phyloP scores from a whole-genome alignment of 2,797 vertebrate genomes.

The Lepidocolaptes lacrymiger region DNA sequence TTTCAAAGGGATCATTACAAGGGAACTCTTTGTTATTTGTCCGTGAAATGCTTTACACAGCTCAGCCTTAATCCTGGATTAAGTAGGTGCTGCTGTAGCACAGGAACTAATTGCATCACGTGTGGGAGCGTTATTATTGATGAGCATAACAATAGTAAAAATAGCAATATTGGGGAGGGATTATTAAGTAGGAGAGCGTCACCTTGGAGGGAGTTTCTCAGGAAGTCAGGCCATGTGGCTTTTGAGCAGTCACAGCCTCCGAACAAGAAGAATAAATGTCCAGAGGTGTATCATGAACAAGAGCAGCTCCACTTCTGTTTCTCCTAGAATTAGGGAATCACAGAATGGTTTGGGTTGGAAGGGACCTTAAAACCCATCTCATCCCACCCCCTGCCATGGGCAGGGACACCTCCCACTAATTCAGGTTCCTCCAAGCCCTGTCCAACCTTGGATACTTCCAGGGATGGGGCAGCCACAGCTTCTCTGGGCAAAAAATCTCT shows the following conservation, averaged over 20 bases:
- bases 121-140: constrained; percentile 7
- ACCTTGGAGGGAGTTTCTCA: background rate
- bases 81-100: constrained; percentile 57
- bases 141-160: background rate
- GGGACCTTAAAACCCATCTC: background rate
- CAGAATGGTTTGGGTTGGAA: background rate
- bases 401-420: background rate
- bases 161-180: background rate
- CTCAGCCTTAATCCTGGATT: background rate
- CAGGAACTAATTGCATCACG: constrained; percentile 2
- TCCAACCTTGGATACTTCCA: background rate
- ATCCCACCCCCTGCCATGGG: background rate
- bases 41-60: background rate
- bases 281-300: background rate
- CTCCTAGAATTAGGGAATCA: background rate
- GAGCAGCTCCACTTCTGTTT: rapidly evolving
- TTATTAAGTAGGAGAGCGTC: background rate
- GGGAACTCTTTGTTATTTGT: constrained; percentile 56
- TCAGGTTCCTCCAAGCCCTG: background rate
- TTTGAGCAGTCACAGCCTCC: background rate
- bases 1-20: constrained; percentile 65
- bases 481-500: background rate
- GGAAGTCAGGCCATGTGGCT: background rate
- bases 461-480: background rate
- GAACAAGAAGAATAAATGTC: background rate